Percentiles rank a stretch among this genome's conserved stretches.
Evolutionary conservation across 1,140 invertebrate genomes (phyloP).

Genomic region (Macrosteles quadrilineatus): DNA sequence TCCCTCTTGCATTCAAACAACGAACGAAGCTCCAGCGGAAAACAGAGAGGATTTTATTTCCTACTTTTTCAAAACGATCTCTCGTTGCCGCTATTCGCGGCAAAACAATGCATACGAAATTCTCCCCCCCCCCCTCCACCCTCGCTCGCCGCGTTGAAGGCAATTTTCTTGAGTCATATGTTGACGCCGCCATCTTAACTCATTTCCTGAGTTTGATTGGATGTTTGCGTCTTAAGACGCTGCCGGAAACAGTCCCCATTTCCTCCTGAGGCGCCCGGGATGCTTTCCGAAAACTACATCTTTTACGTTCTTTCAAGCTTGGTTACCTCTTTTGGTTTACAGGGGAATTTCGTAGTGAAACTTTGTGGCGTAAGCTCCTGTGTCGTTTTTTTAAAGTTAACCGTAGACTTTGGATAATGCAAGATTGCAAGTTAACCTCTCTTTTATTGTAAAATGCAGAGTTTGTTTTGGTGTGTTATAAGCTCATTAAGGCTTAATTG

Average conservation of each 20-base stretch:
- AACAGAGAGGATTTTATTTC: slow-evolving; percentile 22
- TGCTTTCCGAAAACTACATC: slow-evolving; percentile 7
- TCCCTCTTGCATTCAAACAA: not conserved
- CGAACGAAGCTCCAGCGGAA: not conserved
- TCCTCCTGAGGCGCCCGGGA: slow-evolving; percentile 13
- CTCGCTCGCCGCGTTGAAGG: not conserved
- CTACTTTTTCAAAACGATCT: slow-evolving; percentile 23
- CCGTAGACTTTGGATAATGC: too few relatives aligned
- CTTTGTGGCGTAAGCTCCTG: too few relatives aligned
- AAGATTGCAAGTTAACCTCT: too few relatives aligned
- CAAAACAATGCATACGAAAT: slow-evolving; percentile 23
- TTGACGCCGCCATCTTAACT: slow-evolving; percentile 39
- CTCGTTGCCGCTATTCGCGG: not conserved
- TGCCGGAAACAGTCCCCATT: slow-evolving; percentile 26
- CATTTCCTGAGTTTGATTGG: slow-evolving; percentile 46
- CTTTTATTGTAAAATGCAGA: too few relatives aligned
- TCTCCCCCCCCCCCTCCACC: not conserved
- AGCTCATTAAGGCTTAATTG: too few relatives aligned
- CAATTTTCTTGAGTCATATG: slow-evolving; percentile 19
- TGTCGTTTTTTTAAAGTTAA: too few relatives aligned
- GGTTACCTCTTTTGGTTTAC: too few relatives aligned
- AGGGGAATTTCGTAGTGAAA: too few relatives aligned
- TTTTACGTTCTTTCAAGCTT: not conserved
- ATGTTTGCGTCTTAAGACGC: slow-evolving; percentile 33
- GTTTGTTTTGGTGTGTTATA: too few relatives aligned